phyloP scores from a whole-genome alignment of 2,888 invertebrate species.

The Cosmorhoe ocellata region DNA sequence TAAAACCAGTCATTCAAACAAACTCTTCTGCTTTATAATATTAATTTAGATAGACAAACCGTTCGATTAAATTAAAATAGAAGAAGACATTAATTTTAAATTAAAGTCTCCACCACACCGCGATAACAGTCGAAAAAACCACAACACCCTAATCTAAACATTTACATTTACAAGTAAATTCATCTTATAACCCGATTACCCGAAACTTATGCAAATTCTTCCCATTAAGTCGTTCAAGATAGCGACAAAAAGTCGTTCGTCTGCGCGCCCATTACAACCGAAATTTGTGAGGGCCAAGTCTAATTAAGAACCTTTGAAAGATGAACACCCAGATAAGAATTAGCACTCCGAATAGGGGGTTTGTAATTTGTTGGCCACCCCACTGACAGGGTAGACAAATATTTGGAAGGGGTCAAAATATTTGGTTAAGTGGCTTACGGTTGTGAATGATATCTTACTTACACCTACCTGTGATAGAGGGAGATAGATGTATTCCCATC shows the following conservation, averaged over 20 bases:
- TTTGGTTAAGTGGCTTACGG: neutral
- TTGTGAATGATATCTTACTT: neutral
- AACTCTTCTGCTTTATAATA: too few species aligned
- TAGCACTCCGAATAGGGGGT: slow-evolving; percentile 43
- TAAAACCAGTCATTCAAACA: too few species aligned
- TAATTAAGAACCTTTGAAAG: slow-evolving; percentile 72
- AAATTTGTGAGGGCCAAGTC: slow-evolving; percentile 56
- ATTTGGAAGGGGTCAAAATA: slow-evolving; percentile 6
- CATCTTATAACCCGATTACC: slow-evolving; percentile 20
- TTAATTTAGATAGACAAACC: too few species aligned
- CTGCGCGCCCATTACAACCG: slow-evolving; percentile 31
- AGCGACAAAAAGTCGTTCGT: slow-evolving; percentile 40
- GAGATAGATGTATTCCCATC: too few species aligned
- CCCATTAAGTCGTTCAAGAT: slow-evolving; percentile 24
- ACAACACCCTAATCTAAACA: slow-evolving; percentile 4
- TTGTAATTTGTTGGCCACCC: slow-evolving; percentile 14
- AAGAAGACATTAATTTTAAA: neutral
- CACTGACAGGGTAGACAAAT: slow-evolving; percentile 11
- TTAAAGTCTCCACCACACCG: neutral
- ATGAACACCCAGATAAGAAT: slow-evolving; percentile 68
- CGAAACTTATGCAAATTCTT: slow-evolving; percentile 23
- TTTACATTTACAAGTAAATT: slow-evolving; percentile 14
- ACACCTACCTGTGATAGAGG: too few species aligned
- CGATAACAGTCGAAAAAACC: slow-evolving; percentile 5
- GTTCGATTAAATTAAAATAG: too few species aligned